Conservation (phyloP, 2,113 vertebrate genomes). For the Ia io region DNA sequence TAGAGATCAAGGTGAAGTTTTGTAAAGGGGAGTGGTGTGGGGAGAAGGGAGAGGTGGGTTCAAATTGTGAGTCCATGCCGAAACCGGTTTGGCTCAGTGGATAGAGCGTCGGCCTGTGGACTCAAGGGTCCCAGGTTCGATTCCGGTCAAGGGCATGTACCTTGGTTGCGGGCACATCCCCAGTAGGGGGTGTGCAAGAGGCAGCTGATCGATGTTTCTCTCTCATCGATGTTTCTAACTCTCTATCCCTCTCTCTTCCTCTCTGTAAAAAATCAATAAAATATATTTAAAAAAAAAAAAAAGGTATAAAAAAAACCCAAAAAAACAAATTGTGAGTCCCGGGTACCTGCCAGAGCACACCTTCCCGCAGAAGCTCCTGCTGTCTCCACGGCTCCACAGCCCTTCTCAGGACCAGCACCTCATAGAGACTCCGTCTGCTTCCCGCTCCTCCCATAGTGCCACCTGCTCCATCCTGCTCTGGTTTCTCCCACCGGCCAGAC, state of each 20-base stretch:
- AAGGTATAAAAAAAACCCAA: no score
- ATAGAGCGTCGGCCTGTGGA: no score
- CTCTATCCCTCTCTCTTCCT: no score
- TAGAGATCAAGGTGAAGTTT: conserved; percentile 94
- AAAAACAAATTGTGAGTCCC: background rate
- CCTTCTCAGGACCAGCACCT: background rate
- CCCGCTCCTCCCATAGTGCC: background rate
- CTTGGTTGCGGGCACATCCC: no score
- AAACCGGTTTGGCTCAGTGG: no score
- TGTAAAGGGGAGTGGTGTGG: background rate
- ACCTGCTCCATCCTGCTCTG: background rate
- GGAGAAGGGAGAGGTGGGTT: background rate
- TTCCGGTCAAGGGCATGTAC: no score
- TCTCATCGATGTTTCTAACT: no score
- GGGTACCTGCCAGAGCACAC: background rate
- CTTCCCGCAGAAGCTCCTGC: background rate
- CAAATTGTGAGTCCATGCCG: background rate
- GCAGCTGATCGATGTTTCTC: no score
- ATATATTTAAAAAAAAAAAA: no score
- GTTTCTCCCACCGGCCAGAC: background rate
- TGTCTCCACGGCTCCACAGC: background rate
- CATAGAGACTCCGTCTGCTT: background rate
- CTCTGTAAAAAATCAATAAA: no score
- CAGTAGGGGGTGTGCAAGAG: no score
- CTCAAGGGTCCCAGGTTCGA: no score